Conservation (phyloP, 2,888 invertebrate genomes). For the Netelia fuscicornis region DNA sequence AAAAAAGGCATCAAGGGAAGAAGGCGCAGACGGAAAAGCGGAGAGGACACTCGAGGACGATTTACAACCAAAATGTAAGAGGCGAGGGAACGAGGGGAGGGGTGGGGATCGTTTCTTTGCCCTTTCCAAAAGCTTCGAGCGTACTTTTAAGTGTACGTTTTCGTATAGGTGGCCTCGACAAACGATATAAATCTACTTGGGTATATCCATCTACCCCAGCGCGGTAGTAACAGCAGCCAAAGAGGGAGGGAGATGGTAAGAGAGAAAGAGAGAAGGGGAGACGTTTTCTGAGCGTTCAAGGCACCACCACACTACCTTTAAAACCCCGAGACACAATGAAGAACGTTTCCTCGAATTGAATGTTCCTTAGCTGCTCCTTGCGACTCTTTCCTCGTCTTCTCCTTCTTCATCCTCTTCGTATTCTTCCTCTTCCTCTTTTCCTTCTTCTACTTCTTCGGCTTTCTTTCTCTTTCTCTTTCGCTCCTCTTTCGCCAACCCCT, state of each 20-base stretch:
- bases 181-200: conserved; percentile 68
- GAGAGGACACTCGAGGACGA: conserved; percentile 73
- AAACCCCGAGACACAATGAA: conserved; percentile 67
- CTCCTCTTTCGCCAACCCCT: conserved; percentile 4
- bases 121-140: conserved; percentile 37
- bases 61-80: conserved; percentile 74
- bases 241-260: conserved; percentile 1
- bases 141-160: conserved; percentile 67
- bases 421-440: conserved; percentile 28
- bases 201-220: conserved; percentile 63
- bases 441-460: conserved; percentile 27
- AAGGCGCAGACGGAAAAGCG: conserved; percentile 64
- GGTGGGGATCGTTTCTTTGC: conserved; percentile 48
- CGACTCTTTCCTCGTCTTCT: conserved; percentile 44
- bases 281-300: conserved; percentile 47
- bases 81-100: neutral
- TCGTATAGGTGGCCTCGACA: conserved; percentile 61
- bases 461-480: neutral
- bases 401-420: neutral
- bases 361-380: conserved; percentile 62
- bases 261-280: conserved; percentile 28
- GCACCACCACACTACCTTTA: conserved; percentile 58
- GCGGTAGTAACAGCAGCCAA: conserved; percentile 36
- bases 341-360: conserved; percentile 68
- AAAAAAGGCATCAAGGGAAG: conserved; percentile 65